Conservation (phyloP, 2,797 vertebrate species). For the Brotula barbata region DNA sequence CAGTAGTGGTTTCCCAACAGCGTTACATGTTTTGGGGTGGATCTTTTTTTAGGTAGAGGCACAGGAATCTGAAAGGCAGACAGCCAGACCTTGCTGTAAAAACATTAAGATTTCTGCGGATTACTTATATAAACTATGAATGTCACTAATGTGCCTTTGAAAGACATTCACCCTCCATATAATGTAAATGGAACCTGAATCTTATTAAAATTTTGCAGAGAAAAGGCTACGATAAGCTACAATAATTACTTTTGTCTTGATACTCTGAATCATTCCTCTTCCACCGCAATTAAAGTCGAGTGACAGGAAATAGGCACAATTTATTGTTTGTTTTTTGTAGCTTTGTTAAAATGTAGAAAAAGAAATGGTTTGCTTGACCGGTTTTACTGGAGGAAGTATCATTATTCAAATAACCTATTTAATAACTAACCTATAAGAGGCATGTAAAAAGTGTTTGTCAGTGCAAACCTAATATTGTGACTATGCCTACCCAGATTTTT, state of each 20-base stretch:
- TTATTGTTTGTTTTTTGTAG: conserved; percentile 6
- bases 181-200: no score
- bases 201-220: no score
- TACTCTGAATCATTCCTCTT: no score
- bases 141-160: no score
- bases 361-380: conserved; percentile 6
- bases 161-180: no score
- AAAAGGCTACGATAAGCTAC: no score
- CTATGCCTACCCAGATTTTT: not conserved
- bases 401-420: not conserved
- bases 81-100: no score
- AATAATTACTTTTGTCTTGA: no score
- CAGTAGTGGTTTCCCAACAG: not conserved
- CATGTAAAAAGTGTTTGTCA: not conserved
- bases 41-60: not conserved
- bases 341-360: not conserved
- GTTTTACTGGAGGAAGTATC: conserved; percentile 11
- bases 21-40: not conserved
- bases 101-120: no score
- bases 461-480: not conserved
- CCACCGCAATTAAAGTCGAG: no score
- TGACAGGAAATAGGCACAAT: not conserved
- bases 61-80: not conserved
- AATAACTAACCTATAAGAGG: conserved; percentile 1
- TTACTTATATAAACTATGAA: no score